Conservation (phyloP, 2,797 vertebrate species). For the Chaunax sp. region DNA sequence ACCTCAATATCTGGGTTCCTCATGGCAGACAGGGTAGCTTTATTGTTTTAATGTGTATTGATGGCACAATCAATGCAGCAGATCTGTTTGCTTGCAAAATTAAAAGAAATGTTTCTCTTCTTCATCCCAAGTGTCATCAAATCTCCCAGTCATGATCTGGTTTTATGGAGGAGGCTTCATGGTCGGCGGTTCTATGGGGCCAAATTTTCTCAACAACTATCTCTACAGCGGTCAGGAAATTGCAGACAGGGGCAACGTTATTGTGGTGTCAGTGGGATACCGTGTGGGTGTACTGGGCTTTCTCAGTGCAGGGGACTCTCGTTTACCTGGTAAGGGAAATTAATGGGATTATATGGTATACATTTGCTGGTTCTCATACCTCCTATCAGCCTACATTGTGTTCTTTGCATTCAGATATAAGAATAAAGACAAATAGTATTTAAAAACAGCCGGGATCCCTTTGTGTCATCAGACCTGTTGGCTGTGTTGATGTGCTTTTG, state of each 20-base stretch:
- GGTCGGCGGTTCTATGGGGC: conserved; percentile 81
- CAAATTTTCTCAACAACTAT: conserved; percentile 87
- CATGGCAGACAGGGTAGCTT: conserved; percentile 74
- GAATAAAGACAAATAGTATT: not conserved
- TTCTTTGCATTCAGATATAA: too few species aligned
- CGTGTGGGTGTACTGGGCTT: conserved; percentile 91
- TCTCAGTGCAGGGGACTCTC: conserved; percentile 89
- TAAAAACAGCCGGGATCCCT: not conserved
- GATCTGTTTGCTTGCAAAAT: not conserved
- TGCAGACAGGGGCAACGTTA: conserved; percentile 87
- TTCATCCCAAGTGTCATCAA: conserved; percentile 82
- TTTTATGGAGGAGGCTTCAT: conserved; percentile 89
- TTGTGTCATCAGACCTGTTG: not conserved
- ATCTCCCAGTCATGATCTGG: conserved; percentile 91
- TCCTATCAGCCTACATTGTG: not conserved
- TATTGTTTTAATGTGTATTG: not conserved
- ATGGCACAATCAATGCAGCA: fast-evolving
- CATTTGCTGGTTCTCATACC: not conserved
- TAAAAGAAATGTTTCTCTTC: not conserved
- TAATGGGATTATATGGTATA: too few species aligned
- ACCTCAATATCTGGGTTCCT: conserved; percentile 94
- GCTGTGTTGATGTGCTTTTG: not conserved
- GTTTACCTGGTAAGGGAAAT: conserved; percentile 81
- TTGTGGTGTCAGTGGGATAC: conserved; percentile 90
- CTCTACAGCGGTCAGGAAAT: conserved; percentile 89